A percentile compares a stretch with the other conserved stretches of the same genome.
Conservation (phyloP, 2,888 invertebrate species). For the Thecophora atra region DNA sequence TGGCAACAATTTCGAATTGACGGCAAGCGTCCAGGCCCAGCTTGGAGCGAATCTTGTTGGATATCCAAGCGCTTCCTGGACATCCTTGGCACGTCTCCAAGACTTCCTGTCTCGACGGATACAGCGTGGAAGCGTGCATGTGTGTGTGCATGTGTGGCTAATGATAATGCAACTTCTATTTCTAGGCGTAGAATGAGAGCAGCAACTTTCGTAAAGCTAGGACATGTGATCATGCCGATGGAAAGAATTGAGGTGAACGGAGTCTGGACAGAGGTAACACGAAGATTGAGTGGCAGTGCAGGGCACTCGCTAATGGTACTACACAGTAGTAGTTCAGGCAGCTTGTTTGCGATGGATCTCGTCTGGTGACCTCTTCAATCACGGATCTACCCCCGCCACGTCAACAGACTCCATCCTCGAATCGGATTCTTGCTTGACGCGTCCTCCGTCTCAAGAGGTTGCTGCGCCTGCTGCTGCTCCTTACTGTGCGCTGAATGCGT, state of each 20-base stretch:
- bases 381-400: constrained; percentile 58
- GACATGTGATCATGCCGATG: neutral
- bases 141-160: neutral
- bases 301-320: constrained; percentile 49
- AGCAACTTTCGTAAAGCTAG: too few relatives aligned
- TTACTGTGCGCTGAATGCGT: constrained; percentile 49
- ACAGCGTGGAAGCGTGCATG: neutral
- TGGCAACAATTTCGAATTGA: too few relatives aligned
- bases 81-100: too few relatives aligned
- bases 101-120: too few relatives aligned
- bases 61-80: too few relatives aligned
- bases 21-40: too few relatives aligned
- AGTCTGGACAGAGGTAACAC: constrained; percentile 17
- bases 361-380: neutral
- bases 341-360: constrained; percentile 43
- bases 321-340: constrained; percentile 61
- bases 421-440: constrained; percentile 46
- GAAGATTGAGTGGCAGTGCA: constrained; percentile 35
- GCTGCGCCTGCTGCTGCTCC: constrained; percentile 52
- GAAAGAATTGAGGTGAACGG: neutral
- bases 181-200: neutral
- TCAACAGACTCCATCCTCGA: constrained; percentile 59
- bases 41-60: too few relatives aligned
- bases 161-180: neutral
- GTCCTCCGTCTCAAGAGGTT: constrained; percentile 9